Conservation (phyloP, 2,797 vertebrate genomes). For the Eulemur rubriventer region DNA sequence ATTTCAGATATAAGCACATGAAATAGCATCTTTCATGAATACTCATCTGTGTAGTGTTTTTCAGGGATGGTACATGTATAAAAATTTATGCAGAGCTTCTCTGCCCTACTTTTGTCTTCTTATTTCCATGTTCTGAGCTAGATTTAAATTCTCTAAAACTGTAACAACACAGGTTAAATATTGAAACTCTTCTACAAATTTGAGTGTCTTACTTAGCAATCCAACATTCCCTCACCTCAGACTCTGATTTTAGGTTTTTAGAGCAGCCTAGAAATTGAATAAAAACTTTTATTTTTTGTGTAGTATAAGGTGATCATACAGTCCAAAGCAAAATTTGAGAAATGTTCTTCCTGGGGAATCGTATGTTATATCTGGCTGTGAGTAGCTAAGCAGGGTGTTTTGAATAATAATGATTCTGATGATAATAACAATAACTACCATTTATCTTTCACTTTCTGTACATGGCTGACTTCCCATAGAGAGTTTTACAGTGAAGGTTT, state of each 20-base stretch:
- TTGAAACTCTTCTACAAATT: background rate
- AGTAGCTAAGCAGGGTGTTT: conserved; percentile 12
- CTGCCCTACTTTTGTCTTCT: background rate
- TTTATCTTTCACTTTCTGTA: conserved; percentile 14
- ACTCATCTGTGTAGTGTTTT: background rate
- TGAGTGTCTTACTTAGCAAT: background rate
- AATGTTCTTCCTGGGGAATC: conserved; percentile 17
- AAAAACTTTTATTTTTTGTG: conserved; percentile 40
- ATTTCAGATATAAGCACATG: background rate
- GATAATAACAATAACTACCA: background rate
- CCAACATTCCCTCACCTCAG: background rate
- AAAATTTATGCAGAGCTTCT: background rate
- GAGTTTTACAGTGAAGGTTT: conserved; percentile 23
- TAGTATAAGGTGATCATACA: background rate
- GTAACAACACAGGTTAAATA: background rate
- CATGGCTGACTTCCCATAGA: background rate
- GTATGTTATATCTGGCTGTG: background rate
- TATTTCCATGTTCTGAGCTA: background rate
- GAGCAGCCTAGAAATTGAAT: conserved; percentile 17
- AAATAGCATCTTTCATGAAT: background rate
- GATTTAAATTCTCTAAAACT: background rate
- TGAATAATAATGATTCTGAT: conserved; percentile 49
- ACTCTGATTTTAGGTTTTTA: conserved; percentile 36
- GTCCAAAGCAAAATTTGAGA: background rate
- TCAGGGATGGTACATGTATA: background rate